phyloP scores from a whole-genome alignment of 2,797 vertebrate species.

The Petrocephalus sullivani region DNA sequence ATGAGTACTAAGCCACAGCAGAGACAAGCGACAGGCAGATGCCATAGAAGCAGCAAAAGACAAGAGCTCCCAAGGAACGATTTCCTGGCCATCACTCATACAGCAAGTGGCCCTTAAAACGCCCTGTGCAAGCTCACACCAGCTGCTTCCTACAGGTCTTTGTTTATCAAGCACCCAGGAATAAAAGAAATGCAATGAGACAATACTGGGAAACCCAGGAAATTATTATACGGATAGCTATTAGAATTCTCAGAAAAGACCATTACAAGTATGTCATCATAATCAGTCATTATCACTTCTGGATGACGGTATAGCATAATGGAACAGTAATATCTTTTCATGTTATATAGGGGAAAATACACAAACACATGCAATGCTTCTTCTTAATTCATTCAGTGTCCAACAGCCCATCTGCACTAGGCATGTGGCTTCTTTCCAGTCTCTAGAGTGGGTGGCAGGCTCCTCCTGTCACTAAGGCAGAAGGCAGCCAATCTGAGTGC shows the following conservation, averaged over 20 bases:
- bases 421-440: not conserved
- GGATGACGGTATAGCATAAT: not conserved
- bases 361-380: not conserved
- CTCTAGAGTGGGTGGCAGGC: not conserved
- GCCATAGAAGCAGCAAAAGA: not conserved
- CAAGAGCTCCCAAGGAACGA: not conserved
- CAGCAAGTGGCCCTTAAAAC: not conserved
- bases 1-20: not conserved
- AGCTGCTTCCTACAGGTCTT: not conserved
- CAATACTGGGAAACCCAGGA: not conserved
- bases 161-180: not conserved
- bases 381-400: not conserved
- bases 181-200: not conserved
- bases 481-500: not conserved
- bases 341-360: not conserved
- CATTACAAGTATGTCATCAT: not conserved
- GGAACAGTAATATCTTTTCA: not conserved
- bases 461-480: conserved; percentile 5
- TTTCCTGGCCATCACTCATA: not conserved
- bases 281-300: not conserved
- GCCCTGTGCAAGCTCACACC: not conserved
- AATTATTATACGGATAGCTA: not conserved
- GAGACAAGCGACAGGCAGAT: not conserved
- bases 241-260: not conserved
- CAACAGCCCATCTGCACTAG: not conserved